Evolutionary conservation across 2,888 invertebrate genomes (phyloP), one percentile per base, ranked within the genome.

Genomic region (Agrypnus murinus): DNA sequence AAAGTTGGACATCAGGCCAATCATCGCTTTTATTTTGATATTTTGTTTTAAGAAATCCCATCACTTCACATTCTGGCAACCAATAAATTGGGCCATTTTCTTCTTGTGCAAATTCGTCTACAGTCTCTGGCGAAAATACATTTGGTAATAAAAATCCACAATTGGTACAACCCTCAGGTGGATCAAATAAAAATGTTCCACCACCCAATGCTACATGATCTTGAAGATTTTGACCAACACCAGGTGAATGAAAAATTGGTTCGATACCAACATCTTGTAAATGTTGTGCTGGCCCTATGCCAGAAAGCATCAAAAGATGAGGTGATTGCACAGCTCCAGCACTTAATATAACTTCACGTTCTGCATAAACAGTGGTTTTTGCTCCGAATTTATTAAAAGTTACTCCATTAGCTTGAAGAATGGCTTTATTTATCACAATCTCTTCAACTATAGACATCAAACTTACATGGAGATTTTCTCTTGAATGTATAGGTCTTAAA

Each of bases 271-370:
- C 79, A 48, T 91, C 87, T 59, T 87, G 83, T 2, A 94, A 86
- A 79, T 94, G 91, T 7, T 88, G 84, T 3, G 85, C 85, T 0
- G 93, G 92, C 2, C 95, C 94, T 9, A 96, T 88, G 0, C 97
- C 97, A 0, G 95, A 95, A 45, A 97, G 82, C 94, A 96, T 94
- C 34, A 97, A 86, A 14, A 97, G 79, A 81, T 97, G 96, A 0
- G 96, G 95, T 1, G 94, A 92, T 80, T 94, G 93, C 73, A 97
- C 88, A 0, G 95, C 85, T 0, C 97, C 98, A 0, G 95, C 95
- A 14, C 95, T 92, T 40, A 98, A 83, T 72, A 98, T 93, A 0
- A 98, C 90, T 85, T 97, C 97, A 78, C 89, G 91, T 7, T 87
- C 88, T 0, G 93, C 93, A 72, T 85, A 87, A 0, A 92, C 88